Conservation (phyloP, 2,113 vertebrate genomes). For the Ammodytes marinus region DNA sequence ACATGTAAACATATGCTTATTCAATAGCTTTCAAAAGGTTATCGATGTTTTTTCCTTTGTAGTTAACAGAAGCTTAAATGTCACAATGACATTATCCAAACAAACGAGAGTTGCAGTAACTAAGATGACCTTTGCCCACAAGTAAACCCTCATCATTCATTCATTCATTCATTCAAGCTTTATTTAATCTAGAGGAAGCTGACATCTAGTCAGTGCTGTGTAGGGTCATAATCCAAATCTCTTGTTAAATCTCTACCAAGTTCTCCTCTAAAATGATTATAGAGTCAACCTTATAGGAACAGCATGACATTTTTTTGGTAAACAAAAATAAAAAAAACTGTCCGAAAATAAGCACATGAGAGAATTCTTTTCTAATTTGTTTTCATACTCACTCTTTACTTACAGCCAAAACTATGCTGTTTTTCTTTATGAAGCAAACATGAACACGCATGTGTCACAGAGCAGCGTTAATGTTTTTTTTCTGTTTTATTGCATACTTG, state of each 20-base stretch:
- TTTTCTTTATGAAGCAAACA: neutral
- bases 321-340: neutral
- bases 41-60: neutral
- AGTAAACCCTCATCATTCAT: neutral
- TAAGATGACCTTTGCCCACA: neutral
- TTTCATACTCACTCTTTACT: no score
- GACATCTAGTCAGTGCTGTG: no score
- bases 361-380: no score
- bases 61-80: neutral
- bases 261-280: neutral
- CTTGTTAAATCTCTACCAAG: neutral
- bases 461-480: neutral
- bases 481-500: neutral
- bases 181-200: no score
- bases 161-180: no score
- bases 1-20: neutral
- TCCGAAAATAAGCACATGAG: neutral
- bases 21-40: neutral
- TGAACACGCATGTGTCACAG: neutral
- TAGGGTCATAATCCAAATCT: no score
- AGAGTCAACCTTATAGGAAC: neutral
- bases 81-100: neutral
- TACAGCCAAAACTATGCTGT: no score
- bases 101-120: neutral
- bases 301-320: neutral